phyloP scores from a whole-genome alignment of 1,140 invertebrate genomes.

The Bombus consobrinus region DNA sequence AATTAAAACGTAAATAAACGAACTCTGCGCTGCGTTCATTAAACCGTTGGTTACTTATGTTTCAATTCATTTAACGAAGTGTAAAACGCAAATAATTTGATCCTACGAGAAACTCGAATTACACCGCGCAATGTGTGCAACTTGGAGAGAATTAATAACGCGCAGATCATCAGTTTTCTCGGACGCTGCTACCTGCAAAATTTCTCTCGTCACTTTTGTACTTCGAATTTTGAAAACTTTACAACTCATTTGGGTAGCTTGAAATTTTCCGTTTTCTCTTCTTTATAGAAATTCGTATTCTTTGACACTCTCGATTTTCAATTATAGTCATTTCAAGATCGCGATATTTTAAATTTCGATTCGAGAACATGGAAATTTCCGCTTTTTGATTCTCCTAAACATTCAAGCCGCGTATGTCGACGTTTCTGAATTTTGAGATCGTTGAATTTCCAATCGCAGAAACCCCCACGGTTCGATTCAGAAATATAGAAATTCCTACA shows the following conservation, averaged over 20 bases:
- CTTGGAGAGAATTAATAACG: not conserved
- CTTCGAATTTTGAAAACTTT: not conserved
- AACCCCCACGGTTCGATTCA: not conserved
- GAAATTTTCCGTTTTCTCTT: not conserved
- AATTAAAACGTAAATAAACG: conserved; percentile 48
- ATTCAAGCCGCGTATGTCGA: not conserved
- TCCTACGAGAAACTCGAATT: not conserved
- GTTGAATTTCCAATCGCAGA: not conserved
- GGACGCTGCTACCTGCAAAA: not conserved
- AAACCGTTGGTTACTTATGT: conserved; percentile 8
- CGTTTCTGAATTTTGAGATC: not conserved
- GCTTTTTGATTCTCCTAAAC: not conserved
- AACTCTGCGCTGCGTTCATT: conserved; percentile 22
- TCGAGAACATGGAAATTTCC: too few species aligned
- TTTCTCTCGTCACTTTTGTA: not conserved
- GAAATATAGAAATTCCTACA: not conserved
- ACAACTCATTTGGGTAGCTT: not conserved
- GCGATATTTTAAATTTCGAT: too few species aligned
- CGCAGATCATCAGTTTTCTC: not conserved
- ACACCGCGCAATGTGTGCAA: not conserved
- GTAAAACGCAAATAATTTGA: conserved; percentile 27
- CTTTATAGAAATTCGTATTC: too few species aligned
- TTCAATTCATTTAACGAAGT: conserved; percentile 20
- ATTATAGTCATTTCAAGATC: not conserved
- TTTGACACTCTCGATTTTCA: not conserved